These are phyloP conservation scores for Coremacera marginata DNA, from an alignment of 2,888 invertebrate genomes.

Conservation along the genomic window DNA sequence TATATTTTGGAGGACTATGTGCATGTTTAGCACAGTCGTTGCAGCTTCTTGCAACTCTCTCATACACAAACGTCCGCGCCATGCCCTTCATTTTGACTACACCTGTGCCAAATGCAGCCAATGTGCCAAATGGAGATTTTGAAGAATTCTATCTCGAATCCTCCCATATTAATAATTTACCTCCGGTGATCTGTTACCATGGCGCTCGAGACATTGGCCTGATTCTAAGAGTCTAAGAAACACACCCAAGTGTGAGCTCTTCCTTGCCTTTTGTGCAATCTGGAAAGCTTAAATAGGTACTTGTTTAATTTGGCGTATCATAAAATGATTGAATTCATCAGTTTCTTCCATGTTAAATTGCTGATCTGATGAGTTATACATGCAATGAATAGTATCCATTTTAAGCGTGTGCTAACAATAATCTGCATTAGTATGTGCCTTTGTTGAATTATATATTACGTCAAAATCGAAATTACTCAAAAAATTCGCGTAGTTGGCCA, in stretches of 20 bases:
- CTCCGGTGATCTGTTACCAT: background rate
- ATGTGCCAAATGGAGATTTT: slow-evolving; percentile 24
- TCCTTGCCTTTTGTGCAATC: background rate
- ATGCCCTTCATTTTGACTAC: slow-evolving; percentile 36
- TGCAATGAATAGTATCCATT: too few species aligned
- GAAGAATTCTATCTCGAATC: slow-evolving; percentile 1
- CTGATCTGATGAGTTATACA: too few species aligned
- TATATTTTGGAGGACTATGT: slow-evolving; percentile 1
- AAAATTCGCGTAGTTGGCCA: slow-evolving; percentile 38
- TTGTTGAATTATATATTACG: slow-evolving; percentile 6
- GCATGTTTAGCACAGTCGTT: background rate
- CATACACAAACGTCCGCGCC: slow-evolving; percentile 36
- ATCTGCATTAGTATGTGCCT: background rate
- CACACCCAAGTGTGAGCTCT: background rate
- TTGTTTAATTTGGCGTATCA: slow-evolving; percentile 14
- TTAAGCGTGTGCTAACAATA: too few species aligned
- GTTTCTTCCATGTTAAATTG: too few species aligned
- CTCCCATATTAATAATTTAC: too few species aligned
- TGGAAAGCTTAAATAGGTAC: slow-evolving; percentile 1
- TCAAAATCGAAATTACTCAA: slow-evolving; percentile 34
- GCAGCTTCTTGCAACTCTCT: background rate
- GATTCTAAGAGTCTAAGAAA: background rate
- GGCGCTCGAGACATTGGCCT: background rate
- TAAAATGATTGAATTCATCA: too few species aligned
- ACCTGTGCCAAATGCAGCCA: too few species aligned